A percentile compares a stretch with the other conserved stretches of the same genome.
Conservation (phyloP, 1,140 invertebrate species). For the Lepidurus arcticus region DNA sequence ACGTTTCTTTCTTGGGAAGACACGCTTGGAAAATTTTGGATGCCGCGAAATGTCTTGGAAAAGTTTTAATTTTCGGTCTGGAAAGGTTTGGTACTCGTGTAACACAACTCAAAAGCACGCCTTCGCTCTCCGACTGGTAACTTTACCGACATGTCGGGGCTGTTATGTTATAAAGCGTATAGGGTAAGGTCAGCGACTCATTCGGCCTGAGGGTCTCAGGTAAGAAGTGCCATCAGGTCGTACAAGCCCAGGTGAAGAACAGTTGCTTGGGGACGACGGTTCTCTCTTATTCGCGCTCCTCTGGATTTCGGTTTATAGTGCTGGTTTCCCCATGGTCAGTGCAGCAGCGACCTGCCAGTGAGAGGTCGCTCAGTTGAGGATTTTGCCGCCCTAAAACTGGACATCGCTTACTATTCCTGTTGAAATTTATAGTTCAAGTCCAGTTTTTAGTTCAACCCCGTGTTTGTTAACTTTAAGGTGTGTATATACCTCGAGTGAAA, state of each 20-base stretch:
- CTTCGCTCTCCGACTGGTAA: not conserved
- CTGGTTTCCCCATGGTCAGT: not conserved
- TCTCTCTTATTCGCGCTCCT: not conserved
- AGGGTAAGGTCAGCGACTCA: constrained; percentile 20
- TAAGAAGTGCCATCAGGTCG: constrained; percentile 21
- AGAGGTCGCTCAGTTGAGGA: not conserved
- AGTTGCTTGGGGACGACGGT: not conserved
- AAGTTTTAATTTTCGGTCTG: not conserved
- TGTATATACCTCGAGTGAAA: too few species aligned
- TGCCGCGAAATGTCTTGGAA: not conserved
- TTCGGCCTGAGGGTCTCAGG: not conserved
- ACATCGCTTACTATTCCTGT: too few species aligned
- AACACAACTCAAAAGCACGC: not conserved
- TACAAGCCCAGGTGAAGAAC: constrained; percentile 6
- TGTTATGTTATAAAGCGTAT: constrained; percentile 12
- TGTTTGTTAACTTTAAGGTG: too few species aligned
- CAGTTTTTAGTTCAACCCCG: too few species aligned
- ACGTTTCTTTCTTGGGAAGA: too few species aligned
- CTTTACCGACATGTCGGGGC: not conserved
- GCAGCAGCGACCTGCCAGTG: not conserved
- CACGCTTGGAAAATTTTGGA: too few species aligned
- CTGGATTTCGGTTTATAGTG: not conserved
- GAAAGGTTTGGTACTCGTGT: not conserved
- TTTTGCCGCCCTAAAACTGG: too few species aligned
- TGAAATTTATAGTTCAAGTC: too few species aligned